These are phyloP conservation scores for Lomographa bimaculata DNA, from an alignment of 2,888 invertebrate species.

Conservation along the genomic window DNA sequence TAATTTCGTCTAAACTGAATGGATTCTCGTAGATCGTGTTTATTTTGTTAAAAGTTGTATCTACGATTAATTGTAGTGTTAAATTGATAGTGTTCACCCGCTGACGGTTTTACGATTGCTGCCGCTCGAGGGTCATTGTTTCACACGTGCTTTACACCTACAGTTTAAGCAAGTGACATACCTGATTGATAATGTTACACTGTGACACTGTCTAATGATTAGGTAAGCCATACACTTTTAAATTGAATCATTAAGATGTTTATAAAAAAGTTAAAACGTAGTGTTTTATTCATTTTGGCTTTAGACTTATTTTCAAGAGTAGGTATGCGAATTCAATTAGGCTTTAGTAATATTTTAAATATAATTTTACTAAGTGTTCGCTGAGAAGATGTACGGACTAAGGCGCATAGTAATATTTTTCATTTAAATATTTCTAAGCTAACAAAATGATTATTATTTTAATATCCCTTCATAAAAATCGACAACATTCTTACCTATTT, in stretches of 20 bases:
- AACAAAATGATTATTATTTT: too few species aligned
- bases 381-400: too few species aligned
- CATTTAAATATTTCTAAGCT: too few species aligned
- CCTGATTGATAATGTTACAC: conserved; percentile 24
- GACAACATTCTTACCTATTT: conserved; percentile 48
- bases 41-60: conserved; percentile 20
- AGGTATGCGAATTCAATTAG: too few species aligned
- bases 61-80: conserved; percentile 30
- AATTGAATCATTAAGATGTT: too few species aligned
- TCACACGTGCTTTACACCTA: conserved; percentile 26
- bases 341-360: too few species aligned
- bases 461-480: conserved; percentile 38
- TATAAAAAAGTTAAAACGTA: too few species aligned
- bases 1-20: conserved; percentile 21
- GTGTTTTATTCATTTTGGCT: too few species aligned
- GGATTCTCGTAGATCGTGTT: conserved; percentile 18
- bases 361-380: too few species aligned
- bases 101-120: conserved; percentile 33
- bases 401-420: too few species aligned
- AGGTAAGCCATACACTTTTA: background rate
- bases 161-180: conserved; percentile 18
- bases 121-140: conserved; percentile 20
- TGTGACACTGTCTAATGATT: conserved; percentile 19
- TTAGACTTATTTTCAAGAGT: too few species aligned
- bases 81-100: conserved; percentile 29